Base-by-base conservation (phyloP, 2,797 vertebrate genomes). In the Notoglanidium macrostoma region DNA sequence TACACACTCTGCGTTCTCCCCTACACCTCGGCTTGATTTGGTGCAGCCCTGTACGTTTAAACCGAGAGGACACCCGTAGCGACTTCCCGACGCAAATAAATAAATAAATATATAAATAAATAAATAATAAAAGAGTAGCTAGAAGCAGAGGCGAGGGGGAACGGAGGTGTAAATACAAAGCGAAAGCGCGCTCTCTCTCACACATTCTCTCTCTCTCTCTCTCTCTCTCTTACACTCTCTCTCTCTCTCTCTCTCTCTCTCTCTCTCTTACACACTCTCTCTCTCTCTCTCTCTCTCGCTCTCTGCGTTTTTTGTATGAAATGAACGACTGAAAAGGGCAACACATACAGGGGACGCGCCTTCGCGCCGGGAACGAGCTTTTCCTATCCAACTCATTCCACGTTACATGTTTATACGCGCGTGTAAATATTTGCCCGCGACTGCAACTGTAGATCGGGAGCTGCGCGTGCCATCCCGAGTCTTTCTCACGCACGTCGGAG, bases 41-140 rank as follows among this genome's bases (percentile, higher is more conserved):
- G 96, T 94, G 95, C 92, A 92, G 91, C 93, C 97, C 96, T 95
- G 97, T 96, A 96, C 97, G 97, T 98, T 99, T 98, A 98, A 98
- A 99, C 97, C 95, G 95, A 97, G 97, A 98, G 97, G 97, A 98
- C 97, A 97, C 97, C 95, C 97, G 96, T 96, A 96, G 96, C 95
- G 95, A 96, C 95, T 97, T 96, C 95, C 97, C 97, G 97, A 97
- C 96, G 96, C 97, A 97, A 96, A 97, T 97, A 97, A 96, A 93
- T 95, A 95, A 85, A 80, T 85, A 78, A 72, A 29, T 46, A 74
- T 46, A 46, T 73, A 84, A 72, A 85, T 87, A 85, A 70, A 74
- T 74, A 84, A 86, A 86, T 86, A 78, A 93, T 93, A 96, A 95
- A 97, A 96, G 94, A 94, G 93, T 95, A 93, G 94, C 93, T 94